These are phyloP conservation scores for Chlamydotis undulata DNA, from an alignment of 2,113 vertebrate genomes.

Conservation along the genomic window DNA sequence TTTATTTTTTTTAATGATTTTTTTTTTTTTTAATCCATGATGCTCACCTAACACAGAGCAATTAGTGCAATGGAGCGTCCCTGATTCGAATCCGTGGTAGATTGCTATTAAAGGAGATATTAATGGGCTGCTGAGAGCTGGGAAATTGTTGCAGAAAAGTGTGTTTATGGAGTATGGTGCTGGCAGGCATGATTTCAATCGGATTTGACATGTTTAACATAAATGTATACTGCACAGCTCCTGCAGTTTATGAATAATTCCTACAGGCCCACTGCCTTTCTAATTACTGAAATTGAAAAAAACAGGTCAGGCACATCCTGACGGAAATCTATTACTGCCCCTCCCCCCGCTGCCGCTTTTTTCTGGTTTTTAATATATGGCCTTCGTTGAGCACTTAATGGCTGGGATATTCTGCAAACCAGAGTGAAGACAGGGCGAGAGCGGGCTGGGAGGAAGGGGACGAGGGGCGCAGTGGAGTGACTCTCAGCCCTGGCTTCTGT, in stretches of 20 bases:
- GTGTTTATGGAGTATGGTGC: constrained; percentile 75
- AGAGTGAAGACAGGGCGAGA: neutral
- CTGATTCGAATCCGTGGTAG: constrained; percentile 74
- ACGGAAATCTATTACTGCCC: constrained; percentile 71
- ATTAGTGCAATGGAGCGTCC: constrained; percentile 75
- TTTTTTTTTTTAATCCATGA: constrained; percentile 58
- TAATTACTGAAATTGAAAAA: constrained; percentile 78
- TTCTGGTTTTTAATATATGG: constrained; percentile 26
- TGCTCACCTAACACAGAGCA: constrained; percentile 80
- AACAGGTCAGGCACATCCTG: constrained; percentile 80
- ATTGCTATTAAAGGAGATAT: constrained; percentile 80
- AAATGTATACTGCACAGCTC: constrained; percentile 79
- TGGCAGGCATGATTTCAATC: constrained; percentile 80
- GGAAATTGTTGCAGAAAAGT: constrained; percentile 66
- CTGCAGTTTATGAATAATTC: constrained; percentile 83
- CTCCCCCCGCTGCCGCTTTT: neutral
- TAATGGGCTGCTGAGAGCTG: constrained; percentile 77
- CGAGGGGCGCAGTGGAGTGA: accelerated
- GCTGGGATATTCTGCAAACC: neutral
- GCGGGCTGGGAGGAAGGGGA: neutral
- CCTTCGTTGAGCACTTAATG: neutral
- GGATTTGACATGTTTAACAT: constrained; percentile 87
- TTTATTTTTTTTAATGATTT: constrained; percentile 68
- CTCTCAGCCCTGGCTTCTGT: neutral
- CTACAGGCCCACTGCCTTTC: constrained; percentile 76